Base-by-base conservation (phyloP, 2,888 invertebrate species). In the Lasioglossum vierecki region DNA sequence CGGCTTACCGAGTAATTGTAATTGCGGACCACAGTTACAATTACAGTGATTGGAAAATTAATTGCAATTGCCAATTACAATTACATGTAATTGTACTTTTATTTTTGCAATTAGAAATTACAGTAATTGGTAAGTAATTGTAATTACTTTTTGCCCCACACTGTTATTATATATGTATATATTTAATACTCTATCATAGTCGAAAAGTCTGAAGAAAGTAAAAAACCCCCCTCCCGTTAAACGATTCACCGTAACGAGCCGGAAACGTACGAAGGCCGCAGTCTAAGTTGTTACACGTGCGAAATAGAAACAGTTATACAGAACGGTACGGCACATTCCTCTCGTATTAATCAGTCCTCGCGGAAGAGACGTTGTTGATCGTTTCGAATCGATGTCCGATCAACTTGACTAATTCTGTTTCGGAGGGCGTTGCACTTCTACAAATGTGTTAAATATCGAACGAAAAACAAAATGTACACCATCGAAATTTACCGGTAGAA, bases 301-400 rank as follows among this genome's bases (percentile, higher is more conserved):
- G 63, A 63, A 63, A 30, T 30, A 30, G 63, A 30, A 63, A 63
- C 30, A 63, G 30, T 30, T 63, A 63, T 63, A 30, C 30, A 30
- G 15, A 63, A 63, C 15, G 30, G 30, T 30, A 63, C 30, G 63
- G 53, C n/a, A 30, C 18, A 2, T 63, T 63, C 63, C 30, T 63
- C 63, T 63, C 63, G 63, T 26, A 15, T 6, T 1, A 18, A 63
- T 30, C 8, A 63, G 30, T 73, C 35, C 68, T 76, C 30, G 22
- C 26, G 49, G 46, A 57, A 79, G 71, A 63, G 9, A 49, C 46
- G 53, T 18, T n/a, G 13, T 78, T 11, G 49, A 44, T 73, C 68
- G 44, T 46, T 78, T 30, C 72, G 22, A 53, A 80, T 68, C 75
- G 79, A 86, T 86, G 86, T 87, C n/a, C 79, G 76, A 15, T 85